phyloP scores from a whole-genome alignment of 1,140 invertebrate species.

The Limonius californicus region DNA sequence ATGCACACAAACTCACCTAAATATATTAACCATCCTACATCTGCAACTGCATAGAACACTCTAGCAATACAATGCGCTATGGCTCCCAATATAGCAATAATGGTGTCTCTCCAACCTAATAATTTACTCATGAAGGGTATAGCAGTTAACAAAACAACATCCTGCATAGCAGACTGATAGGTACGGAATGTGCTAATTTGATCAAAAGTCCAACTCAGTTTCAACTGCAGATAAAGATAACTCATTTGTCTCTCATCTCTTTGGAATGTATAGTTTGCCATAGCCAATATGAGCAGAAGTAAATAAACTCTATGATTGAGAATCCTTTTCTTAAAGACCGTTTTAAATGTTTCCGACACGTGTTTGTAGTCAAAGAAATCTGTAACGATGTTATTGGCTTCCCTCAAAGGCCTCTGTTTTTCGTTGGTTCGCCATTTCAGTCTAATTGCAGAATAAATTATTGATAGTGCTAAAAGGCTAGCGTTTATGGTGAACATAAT shows the following conservation, averaged over 20 bases:
- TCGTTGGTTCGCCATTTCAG: slow-evolving; percentile 63
- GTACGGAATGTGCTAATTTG: slow-evolving; percentile 64
- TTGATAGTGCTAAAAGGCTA: slow-evolving; percentile 54
- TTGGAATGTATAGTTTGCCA: slow-evolving; percentile 75
- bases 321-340: slow-evolving; percentile 51
- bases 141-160: slow-evolving; percentile 60
- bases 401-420: slow-evolving; percentile 55
- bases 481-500: slow-evolving; percentile 69
- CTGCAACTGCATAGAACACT: slow-evolving; percentile 60
- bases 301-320: slow-evolving; percentile 58
- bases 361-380: slow-evolving; percentile 71
- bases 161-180: slow-evolving; percentile 63
- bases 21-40: slow-evolving; percentile 55
- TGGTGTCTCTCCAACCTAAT: slow-evolving; percentile 62
- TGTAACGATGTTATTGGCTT: slow-evolving; percentile 55
- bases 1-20: slow-evolving; percentile 36
- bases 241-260: slow-evolving; percentile 68
- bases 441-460: slow-evolving; percentile 58
- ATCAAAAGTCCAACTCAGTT: slow-evolving; percentile 63
- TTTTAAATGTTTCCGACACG: slow-evolving; percentile 56
- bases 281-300: slow-evolving; percentile 61
- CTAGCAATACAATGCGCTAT: slow-evolving; percentile 62
- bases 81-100: slow-evolving; percentile 67
- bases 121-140: slow-evolving; percentile 66
- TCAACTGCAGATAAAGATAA: slow-evolving; percentile 62